A percentile compares a stretch with the other conserved stretches of the same genome.
These are phyloP conservation scores for Apamea epomidion DNA, from an alignment of 2,888 invertebrate genomes.

Conservation along the genomic window DNA sequence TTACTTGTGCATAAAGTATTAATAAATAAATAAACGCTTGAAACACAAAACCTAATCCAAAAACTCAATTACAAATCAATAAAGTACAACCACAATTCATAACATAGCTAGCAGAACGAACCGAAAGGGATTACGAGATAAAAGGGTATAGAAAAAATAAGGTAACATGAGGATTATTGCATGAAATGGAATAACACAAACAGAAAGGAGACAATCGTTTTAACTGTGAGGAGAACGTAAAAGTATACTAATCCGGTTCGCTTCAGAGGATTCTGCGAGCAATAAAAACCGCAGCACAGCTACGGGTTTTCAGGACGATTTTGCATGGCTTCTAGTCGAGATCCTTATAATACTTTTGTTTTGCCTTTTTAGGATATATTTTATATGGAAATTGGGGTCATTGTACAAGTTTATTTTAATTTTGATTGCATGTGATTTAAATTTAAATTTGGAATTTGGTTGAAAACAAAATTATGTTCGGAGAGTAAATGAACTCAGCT, in stretches of 20 bases:
- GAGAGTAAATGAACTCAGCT: too few relatives aligned
- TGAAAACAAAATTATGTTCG: too few relatives aligned
- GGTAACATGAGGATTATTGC: constrained; percentile 56
- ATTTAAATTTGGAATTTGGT: too few relatives aligned
- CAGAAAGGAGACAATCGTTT: constrained; percentile 58
- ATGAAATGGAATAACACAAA: constrained; percentile 59
- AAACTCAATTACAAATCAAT: constrained; percentile 1
- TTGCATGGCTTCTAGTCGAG: constrained; percentile 43
- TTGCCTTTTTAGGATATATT: constrained; percentile 31
- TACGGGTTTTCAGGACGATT: constrained; percentile 35
- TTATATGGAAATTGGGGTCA: background rate
- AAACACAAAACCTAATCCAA: too few relatives aligned
- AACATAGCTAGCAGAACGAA: constrained; percentile 16
- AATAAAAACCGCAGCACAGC: constrained; percentile 49
- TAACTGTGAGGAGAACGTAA: constrained; percentile 42
- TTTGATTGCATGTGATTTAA: too few relatives aligned
- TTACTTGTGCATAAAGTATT: too few relatives aligned
- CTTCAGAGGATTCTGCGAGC: constrained; percentile 34
- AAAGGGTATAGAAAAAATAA: constrained; percentile 53
- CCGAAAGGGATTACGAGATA: constrained; percentile 37
- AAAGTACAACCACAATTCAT: constrained; percentile 18
- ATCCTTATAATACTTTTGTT: constrained; percentile 40
- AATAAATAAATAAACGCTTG: too few relatives aligned
- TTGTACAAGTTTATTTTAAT: background rate
- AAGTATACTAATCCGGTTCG: constrained; percentile 60